Base-by-base conservation (phyloP, 2,797 vertebrate species). In the Enteromius argenteus region DNA sequence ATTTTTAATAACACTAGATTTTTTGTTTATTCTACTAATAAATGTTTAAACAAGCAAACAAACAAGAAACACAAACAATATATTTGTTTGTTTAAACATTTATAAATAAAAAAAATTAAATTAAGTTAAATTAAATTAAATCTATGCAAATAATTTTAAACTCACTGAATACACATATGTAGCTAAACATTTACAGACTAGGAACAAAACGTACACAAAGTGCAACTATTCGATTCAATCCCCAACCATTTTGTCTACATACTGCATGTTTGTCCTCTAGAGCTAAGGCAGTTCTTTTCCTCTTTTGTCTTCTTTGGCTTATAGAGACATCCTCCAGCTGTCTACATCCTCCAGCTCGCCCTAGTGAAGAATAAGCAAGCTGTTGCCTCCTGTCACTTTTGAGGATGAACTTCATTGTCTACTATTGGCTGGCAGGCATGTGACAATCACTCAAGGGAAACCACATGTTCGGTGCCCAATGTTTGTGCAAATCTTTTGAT, bases 341-440 rank as follows among this genome's bases (percentile, higher is more conserved):
- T 86, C 81, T 60, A 53, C 68, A 83, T 68, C 67, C 66, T 83
- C 74, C 66, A 84, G 73, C 76, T 32, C 82, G 23, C 81, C 58
- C 81, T 77, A 76, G 30, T 80, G n/a, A 79, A 83, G 84, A 86
- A 86, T 86, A 79, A 83, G 82, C 87, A 88, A 86, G 78, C 79
- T 86, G 81, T 81, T 88, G 85, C 77, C 83, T 85, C 78, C 85
- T 84, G 85, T 90, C 87, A 89, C 81, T 86, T 85, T 84, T 69
- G 78, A 68, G 86, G 81, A 32, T 69, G 71, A 85, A 83, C 79
- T 86, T 73, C 78, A 86, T 88, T 90, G 89, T 87, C 76, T 82
- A 71, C 86, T 87, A 87, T 87, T 85, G 85, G 86, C 84, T 88
- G 87, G 77, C 81, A 80, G 76, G 58, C 87, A 85, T 78, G 80